Conservation (phyloP, 2,888 invertebrate species). For the Andrena camellia region DNA sequence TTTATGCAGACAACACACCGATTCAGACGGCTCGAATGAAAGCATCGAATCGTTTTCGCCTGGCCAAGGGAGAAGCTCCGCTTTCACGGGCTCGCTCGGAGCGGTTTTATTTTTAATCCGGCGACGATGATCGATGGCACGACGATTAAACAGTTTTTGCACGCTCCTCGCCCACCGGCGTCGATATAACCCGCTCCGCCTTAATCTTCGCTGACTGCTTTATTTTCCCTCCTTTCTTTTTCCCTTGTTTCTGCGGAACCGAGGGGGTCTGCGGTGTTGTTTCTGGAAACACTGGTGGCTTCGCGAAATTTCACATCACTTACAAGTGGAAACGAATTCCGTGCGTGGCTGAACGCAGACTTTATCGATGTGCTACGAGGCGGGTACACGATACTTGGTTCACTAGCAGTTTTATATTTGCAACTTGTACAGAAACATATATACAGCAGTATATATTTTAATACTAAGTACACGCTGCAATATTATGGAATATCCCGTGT, state of each 20-base stretch:
- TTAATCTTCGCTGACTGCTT: conserved; percentile 16
- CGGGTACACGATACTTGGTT: too few relatives aligned
- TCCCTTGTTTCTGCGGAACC: background rate
- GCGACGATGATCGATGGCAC: conserved; percentile 41
- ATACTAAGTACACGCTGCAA: too few relatives aligned
- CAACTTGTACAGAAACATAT: too few relatives aligned
- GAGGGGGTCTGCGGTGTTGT: background rate
- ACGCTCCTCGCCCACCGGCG: conserved; percentile 3
- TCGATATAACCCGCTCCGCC: background rate
- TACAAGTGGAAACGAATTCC: too few relatives aligned
- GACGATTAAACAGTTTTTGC: conserved; percentile 44
- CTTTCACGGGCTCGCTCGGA: conserved; percentile 7
- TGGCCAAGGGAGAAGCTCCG: background rate
- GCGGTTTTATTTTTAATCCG: conserved; percentile 41
- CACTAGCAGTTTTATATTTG: too few relatives aligned
- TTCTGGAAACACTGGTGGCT: background rate
- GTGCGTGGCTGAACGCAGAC: too few relatives aligned
- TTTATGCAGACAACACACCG: conserved; percentile 12
- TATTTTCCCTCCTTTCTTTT: conserved; percentile 1
- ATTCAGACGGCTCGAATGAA: conserved; percentile 2
- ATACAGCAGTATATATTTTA: too few relatives aligned
- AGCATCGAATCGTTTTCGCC: conserved; percentile 28
- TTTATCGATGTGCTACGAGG: too few relatives aligned
- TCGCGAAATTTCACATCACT: background rate
- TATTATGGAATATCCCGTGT: too few relatives aligned